These are phyloP conservation scores for Oscheius sp. DNA, from an alignment of 2,888 invertebrate species.

Conservation along the genomic window DNA sequence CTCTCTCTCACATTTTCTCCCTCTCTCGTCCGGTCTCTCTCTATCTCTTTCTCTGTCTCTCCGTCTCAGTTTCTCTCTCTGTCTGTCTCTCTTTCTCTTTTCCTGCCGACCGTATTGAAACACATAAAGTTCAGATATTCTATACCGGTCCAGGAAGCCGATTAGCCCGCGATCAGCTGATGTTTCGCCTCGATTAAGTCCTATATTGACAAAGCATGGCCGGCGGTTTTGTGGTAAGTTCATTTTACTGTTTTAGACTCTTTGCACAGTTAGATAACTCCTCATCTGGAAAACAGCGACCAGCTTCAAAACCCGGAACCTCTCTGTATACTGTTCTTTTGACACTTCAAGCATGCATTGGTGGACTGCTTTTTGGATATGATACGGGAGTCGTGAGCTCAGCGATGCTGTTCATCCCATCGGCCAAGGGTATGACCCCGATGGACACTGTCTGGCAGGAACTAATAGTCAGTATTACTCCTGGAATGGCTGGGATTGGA, in stretches of 20 bases:
- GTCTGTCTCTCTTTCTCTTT: too few species aligned
- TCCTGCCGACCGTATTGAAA: not conserved
- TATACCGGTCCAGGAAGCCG: not conserved
- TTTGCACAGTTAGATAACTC: not conserved
- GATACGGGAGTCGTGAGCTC: constrained; percentile 79
- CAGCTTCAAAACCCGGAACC: not conserved
- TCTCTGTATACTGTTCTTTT: constrained; percentile 42
- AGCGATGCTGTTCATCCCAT: constrained; percentile 67
- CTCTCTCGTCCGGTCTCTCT: not conserved
- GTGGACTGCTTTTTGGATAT: constrained; percentile 77
- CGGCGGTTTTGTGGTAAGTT: constrained; percentile 20
- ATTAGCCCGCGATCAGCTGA: not conserved
- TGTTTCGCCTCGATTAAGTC: not conserved
- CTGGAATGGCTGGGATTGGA: constrained; percentile 63
- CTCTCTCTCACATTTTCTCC: not conserved
- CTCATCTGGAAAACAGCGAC: constrained; percentile 5
- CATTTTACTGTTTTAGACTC: not conserved
- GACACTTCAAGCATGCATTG: constrained; percentile 63
- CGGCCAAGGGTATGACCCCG: constrained; percentile 56
- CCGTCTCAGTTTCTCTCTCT: too few species aligned
- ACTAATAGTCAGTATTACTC: constrained; percentile 66
- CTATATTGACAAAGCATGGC: not conserved
- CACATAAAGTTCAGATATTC: not conserved
- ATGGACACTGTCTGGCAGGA: constrained; percentile 66
- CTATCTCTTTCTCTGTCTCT: too few species aligned